Evolutionary conservation across 2,888 invertebrate species (phyloP), one percentile per base, ranked within the genome.

Genomic region (Exephanes ischioxanthus): DNA sequence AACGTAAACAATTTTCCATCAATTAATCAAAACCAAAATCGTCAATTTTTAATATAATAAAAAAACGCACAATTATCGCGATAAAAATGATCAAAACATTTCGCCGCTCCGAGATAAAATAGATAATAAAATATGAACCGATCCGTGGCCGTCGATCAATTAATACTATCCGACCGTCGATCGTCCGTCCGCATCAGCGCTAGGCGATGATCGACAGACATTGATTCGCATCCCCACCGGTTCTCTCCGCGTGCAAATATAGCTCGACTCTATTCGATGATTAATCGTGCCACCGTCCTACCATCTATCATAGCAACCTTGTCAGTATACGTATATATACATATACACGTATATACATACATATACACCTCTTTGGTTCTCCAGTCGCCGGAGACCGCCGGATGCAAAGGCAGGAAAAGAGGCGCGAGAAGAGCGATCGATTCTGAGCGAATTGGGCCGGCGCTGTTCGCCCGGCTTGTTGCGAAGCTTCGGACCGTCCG

Each of bases 261-360:
- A 73, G 68, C 84, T 66, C 85, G 68, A 77, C 80, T 45, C 45
- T 87, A 90, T 89, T 89, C 82, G 73, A 83, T 91, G 91, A 91
- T 91, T 91, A 90, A 91, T 91, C 88, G 89, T 88, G 86, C 88
- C 87, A 90, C 87, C 81, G 87, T 75, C 85, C 53, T 86, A 87
- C 83, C 87, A 91, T 91, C 90, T 91, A 91, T 91, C 91, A 91
- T 55, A 33, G 67, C 3, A 30, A 6, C 77, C 66, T 48, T 58
- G 45, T 48, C 70, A 45, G 70, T 41, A 68, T 70, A 70, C 75
- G 3, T 45, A 45, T 16, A 45, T 5, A 45, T 45, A 3, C 3
- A 45, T 4, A 45, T 45, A 16, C 3, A 41, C 0, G 11, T 22
- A 22, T 22, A 9, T 22, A 22, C 26, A 14, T 22, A 1, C 3